Conservation (phyloP, 2,888 invertebrate species). For the Chrysina gloriosa region DNA sequence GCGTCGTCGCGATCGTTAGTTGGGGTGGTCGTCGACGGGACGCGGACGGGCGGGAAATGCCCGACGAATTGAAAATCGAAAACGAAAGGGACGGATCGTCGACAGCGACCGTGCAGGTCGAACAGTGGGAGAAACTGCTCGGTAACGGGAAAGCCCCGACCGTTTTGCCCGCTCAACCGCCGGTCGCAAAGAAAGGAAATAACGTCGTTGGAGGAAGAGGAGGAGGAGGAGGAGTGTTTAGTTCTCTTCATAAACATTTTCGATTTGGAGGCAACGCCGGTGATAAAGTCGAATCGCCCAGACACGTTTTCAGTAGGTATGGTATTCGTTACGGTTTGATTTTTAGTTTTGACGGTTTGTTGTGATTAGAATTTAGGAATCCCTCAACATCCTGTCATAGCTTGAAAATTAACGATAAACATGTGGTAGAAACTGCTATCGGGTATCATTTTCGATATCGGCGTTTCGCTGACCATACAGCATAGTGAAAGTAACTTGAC, state of each 20-base stretch:
- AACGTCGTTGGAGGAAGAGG: no score
- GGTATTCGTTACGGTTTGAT: not conserved
- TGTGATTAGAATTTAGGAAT: no score
- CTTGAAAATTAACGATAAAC: no score
- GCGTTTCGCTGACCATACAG: no score
- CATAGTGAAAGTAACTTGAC: no score
- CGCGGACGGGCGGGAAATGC: conserved; percentile 28
- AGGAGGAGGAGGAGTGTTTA: conserved; percentile 46
- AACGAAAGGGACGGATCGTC: conserved; percentile 35
- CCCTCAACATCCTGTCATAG: no score
- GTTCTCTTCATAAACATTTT: conserved; percentile 47
- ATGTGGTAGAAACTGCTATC: no score
- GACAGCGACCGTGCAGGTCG: conserved; percentile 30
- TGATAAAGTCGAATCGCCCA: conserved; percentile 38
- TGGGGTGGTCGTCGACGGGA: not conserved
- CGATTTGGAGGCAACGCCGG: conserved; percentile 36
- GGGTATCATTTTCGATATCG: no score
- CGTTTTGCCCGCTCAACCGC: conserved; percentile 43
- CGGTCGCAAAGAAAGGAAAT: conserved; percentile 44
- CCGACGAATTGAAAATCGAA: conserved; percentile 46
- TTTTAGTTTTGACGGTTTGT: no score
- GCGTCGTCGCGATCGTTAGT: not conserved
- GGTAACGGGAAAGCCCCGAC: conserved; percentile 46
- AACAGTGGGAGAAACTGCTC: conserved; percentile 50
- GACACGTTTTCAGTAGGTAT: conserved; percentile 51